Conservation (phyloP, 2,888 invertebrate genomes). For the Plagiodera versicolora region DNA sequence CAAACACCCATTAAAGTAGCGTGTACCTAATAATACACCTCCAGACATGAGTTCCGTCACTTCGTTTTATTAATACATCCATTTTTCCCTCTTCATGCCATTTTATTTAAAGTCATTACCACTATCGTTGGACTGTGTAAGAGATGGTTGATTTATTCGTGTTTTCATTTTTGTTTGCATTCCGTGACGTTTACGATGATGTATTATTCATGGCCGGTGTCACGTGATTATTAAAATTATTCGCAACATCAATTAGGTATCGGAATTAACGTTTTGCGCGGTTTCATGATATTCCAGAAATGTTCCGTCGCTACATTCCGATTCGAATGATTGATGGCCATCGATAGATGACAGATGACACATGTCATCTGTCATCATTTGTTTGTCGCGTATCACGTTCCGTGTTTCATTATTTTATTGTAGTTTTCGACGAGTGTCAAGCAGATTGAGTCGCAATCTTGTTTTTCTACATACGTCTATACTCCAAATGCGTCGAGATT, state of each 20-base stretch:
- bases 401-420: too few species aligned
- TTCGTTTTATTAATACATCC: neutral
- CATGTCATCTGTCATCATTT: too few species aligned
- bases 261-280: neutral
- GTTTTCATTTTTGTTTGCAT: neutral
- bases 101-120: neutral
- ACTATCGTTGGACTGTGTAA: neutral
- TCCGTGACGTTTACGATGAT: neutral
- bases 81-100: neutral
- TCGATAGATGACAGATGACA: too few species aligned
- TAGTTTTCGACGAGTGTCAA: too few species aligned
- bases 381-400: too few species aligned
- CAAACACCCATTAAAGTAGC: neutral
- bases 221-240: neutral
- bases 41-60: neutral
- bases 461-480: too few species aligned
- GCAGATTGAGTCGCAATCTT: too few species aligned
- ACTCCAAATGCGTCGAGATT: constrained; percentile 38
- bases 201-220: neutral
- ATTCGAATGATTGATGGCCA: neutral
- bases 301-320: neutral
- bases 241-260: neutral
- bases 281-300: neutral
- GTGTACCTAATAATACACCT: neutral
- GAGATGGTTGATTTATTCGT: neutral